Percentiles rank a stretch among this genome's conserved stretches.
These are phyloP conservation scores for Lobophora halterata DNA, from an alignment of 2,888 invertebrate species.

Conservation along the genomic window DNA sequence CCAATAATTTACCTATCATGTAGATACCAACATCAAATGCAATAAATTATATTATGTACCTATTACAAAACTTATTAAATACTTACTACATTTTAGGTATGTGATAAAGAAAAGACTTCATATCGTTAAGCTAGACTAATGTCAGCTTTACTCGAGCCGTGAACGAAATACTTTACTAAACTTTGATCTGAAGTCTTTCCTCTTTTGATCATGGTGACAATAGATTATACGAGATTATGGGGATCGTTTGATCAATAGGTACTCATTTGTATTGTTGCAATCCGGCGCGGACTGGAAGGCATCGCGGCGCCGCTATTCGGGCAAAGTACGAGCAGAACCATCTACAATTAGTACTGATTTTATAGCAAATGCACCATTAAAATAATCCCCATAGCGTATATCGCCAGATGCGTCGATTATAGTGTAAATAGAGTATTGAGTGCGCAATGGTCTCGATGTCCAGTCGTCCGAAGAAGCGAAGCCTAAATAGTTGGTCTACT, in stretches of 20 bases:
- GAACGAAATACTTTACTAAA: conserved; percentile 30
- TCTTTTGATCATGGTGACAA: conserved; percentile 52
- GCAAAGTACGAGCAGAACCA: not conserved
- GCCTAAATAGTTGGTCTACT: conserved; percentile 69
- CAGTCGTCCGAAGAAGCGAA: conserved; percentile 43
- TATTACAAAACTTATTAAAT: conserved; percentile 27
- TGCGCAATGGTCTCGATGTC: conserved; percentile 27
- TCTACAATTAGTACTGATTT: conserved; percentile 3
- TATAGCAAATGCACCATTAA: conserved; percentile 1
- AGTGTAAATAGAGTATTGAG: conserved; percentile 24
- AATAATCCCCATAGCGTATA: conserved; percentile 3
- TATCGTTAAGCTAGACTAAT: conserved; percentile 37
- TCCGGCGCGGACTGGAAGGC: conserved; percentile 38
- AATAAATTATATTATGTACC: conserved; percentile 39
- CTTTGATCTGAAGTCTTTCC: conserved; percentile 45
- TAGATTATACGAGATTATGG: conserved; percentile 46
- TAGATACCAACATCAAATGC: conserved; percentile 39
- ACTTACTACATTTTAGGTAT: conserved; percentile 33
- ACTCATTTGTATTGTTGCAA: conserved; percentile 65
- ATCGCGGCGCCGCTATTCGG: conserved; percentile 25
- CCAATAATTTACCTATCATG: conserved; percentile 35
- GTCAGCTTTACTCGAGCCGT: conserved; percentile 31
- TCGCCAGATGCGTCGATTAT: conserved; percentile 6
- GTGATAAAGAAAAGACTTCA: conserved; percentile 48
- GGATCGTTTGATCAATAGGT: conserved; percentile 58